phyloP scores from a whole-genome alignment of 2,888 invertebrate species.

The Synergus umbraculus region DNA sequence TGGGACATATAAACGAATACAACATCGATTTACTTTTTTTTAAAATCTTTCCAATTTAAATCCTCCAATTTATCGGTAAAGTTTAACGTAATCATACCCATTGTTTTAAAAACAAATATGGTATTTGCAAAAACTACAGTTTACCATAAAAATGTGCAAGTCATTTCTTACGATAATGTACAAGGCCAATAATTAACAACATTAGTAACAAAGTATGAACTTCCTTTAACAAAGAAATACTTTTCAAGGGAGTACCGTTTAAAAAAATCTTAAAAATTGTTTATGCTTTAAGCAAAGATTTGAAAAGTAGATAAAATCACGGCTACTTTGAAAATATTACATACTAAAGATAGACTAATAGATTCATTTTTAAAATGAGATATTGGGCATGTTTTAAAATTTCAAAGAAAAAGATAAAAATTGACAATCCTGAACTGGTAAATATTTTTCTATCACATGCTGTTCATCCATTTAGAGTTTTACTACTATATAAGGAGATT shows the following conservation, averaged over 20 bases:
- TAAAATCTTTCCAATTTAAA: slow-evolving; percentile 17
- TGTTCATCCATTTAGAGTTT: slow-evolving; percentile 4
- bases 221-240: not conserved
- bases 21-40: slow-evolving; percentile 32
- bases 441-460: not conserved
- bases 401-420: not conserved
- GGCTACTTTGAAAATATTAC: not conserved
- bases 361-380: no score
- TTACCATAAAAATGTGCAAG: not conserved
- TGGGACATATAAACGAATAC: slow-evolving; percentile 28
- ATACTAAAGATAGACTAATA: no score
- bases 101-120: slow-evolving; percentile 16
- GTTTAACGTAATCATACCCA: not conserved
- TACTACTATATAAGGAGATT: not conserved
- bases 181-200: slow-evolving; percentile 14
- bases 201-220: not conserved
- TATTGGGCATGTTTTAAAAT: not conserved
- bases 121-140: not conserved
- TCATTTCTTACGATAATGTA: not conserved
- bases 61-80: not conserved
- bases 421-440: not conserved
- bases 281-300: not conserved
- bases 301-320: not conserved
- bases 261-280: not conserved
- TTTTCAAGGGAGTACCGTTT: slow-evolving; percentile 3